phyloP scores from a whole-genome alignment of 2,113 vertebrate species.

The Zeus faber region DNA sequence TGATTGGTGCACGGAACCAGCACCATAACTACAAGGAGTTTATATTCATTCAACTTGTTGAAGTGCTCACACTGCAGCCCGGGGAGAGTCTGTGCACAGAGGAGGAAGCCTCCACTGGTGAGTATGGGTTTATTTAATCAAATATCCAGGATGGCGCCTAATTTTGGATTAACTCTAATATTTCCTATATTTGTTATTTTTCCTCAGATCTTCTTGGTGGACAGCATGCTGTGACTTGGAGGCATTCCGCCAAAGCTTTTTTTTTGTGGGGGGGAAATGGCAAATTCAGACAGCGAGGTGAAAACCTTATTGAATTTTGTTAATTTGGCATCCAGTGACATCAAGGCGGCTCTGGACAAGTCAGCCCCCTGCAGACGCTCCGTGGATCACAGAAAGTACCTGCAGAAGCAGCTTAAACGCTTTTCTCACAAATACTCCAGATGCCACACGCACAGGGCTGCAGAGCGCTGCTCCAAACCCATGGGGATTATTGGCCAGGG shows the following conservation, averaged over 20 bases:
- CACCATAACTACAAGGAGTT: constrained; percentile 89
- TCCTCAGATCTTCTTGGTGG: constrained; percentile 28
- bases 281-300: constrained; percentile 91
- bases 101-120: constrained; percentile 36
- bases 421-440: constrained; percentile 94
- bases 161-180: background rate
- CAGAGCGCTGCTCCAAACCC: constrained; percentile 67
- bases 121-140: constrained; percentile 20
- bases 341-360: constrained; percentile 96
- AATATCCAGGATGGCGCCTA: background rate
- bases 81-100: constrained; percentile 41
- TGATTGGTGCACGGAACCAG: constrained; percentile 97
- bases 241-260: constrained; percentile 28
- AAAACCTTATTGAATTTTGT: constrained; percentile 97
- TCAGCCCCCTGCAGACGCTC: constrained; percentile 95
- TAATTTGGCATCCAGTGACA: constrained; percentile 96
- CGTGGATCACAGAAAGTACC: constrained; percentile 95
- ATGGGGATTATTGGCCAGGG: constrained; percentile 31
- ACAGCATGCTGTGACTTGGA: constrained; percentile 48
- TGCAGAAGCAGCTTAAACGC: constrained; percentile 96
- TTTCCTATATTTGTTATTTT: constrained; percentile 4
- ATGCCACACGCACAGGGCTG: constrained; percentile 75
- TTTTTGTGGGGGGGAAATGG: constrained; percentile 83
- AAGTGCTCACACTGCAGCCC: constrained; percentile 79
- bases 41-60: constrained; percentile 97